A percentile compares a stretch with the other conserved stretches of the same genome.
Conservation (phyloP, 1,140 invertebrate species). For the Mesaphorura yosii region DNA sequence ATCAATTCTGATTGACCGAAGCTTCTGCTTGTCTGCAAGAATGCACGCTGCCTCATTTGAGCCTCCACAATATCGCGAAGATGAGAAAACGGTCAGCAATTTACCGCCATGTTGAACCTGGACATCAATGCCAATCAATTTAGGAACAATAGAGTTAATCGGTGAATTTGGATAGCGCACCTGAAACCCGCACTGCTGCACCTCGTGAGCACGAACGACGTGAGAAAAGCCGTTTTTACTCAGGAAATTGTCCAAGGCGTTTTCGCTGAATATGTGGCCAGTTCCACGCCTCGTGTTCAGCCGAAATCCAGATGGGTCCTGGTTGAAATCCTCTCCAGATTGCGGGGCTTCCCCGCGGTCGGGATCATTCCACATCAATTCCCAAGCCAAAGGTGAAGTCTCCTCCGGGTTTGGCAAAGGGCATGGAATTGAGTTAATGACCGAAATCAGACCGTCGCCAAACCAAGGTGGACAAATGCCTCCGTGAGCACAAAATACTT, state of each 20-base stretch:
- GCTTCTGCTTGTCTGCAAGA: conserved; percentile 44
- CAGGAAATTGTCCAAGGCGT: conserved; percentile 54
- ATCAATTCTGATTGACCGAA: conserved; percentile 46
- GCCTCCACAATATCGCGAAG: conserved; percentile 53
- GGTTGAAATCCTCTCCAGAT: conserved; percentile 42
- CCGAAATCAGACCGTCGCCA: conserved; percentile 40
- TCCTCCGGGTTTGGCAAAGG: conserved; percentile 51
- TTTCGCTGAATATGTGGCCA: conserved; percentile 55
- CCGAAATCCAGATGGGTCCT: conserved; percentile 52
- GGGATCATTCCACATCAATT: conserved; percentile 67
- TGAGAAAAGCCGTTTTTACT: conserved; percentile 50
- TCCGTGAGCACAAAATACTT: conserved; percentile 62
- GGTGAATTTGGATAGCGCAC: too few relatives aligned
- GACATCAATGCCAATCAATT: too few relatives aligned
- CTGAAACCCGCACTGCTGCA: conserved; percentile 56
- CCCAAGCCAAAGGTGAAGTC: conserved; percentile 57
- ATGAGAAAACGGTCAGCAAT: conserved; percentile 56
- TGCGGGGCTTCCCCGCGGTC: conserved; percentile 38
- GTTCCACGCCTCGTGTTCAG: conserved; percentile 55
- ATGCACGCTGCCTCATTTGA: conserved; percentile 55
- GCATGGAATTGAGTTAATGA: conserved; percentile 49
- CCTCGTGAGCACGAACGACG: conserved; percentile 59
- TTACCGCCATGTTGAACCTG: conserved; percentile 49
- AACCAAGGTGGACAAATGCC: conserved; percentile 54
- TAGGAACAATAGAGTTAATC: too few relatives aligned